These are phyloP conservation scores for Rhinella marina DNA, from an alignment of 2,797 vertebrate species.

Conservation along the genomic window DNA sequence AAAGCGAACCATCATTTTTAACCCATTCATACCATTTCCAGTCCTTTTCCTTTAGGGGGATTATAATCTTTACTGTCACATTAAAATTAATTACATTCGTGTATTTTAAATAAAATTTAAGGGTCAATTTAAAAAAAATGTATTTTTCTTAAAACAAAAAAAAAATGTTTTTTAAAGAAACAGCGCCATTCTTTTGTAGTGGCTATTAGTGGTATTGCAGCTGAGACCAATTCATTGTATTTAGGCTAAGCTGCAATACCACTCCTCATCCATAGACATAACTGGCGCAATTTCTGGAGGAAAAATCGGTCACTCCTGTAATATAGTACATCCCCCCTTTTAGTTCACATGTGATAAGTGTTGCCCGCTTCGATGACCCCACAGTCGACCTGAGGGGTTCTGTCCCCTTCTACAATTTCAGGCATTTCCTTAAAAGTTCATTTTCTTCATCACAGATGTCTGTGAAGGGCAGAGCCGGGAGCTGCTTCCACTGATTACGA, in stretches of 20 bases:
- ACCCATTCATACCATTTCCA: neutral
- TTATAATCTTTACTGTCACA: no score
- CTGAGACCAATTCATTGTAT: neutral
- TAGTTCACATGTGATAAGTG: neutral
- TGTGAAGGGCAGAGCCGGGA: neutral
- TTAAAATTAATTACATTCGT: no score
- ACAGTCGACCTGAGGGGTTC: neutral
- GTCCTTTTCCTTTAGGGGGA: no score
- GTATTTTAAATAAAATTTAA: no score
- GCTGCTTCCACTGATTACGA: conserved; percentile 13
- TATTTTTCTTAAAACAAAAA: no score
- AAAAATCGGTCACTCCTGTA: neutral
- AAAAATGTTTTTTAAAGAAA: no score
- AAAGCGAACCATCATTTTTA: neutral
- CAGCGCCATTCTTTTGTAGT: neutral
- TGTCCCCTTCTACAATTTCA: neutral
- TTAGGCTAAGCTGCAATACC: neutral
- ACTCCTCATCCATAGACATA: neutral
- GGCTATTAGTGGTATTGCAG: neutral
- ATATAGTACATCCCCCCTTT: neutral
- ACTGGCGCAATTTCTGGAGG: neutral
- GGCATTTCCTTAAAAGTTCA: neutral
- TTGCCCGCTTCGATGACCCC: neutral
- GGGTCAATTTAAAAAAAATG: no score
- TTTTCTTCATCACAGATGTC: neutral